These are phyloP conservation scores for Nipponacmea schrenckii DNA, from an alignment of 2,888 invertebrate genomes.

Conservation along the genomic window DNA sequence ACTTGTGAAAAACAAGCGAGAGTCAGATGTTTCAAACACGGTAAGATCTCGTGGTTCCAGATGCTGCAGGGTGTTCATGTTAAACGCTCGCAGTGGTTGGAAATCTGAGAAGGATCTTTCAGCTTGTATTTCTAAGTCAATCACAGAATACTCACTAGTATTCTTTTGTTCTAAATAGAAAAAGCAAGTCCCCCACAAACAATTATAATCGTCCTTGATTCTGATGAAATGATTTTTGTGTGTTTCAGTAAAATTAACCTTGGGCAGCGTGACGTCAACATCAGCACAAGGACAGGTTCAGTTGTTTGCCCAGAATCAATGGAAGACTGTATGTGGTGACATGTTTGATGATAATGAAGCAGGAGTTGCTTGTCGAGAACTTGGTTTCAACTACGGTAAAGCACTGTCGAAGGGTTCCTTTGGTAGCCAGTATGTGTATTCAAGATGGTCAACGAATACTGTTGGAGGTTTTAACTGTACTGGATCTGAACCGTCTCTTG, in stretches of 20 bases:
- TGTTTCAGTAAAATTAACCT: slow-evolving; percentile 42
- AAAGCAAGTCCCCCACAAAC: too few species aligned
- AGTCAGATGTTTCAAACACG: neutral
- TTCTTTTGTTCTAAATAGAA: too few species aligned
- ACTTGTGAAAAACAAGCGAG: neutral
- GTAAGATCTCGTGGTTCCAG: neutral
- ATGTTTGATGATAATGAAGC: slow-evolving; percentile 40
- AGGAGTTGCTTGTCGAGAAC: slow-evolving; percentile 40
- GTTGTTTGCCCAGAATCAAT: slow-evolving; percentile 41
- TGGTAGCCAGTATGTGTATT: slow-evolving; percentile 35
- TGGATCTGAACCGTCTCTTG: slow-evolving; percentile 41
- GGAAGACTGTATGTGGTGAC: slow-evolving; percentile 46
- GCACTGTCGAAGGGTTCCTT: slow-evolving; percentile 43
- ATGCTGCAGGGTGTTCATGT: too few species aligned
- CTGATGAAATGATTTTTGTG: neutral
- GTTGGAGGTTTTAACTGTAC: slow-evolving; percentile 69
- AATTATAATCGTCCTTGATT: neutral
- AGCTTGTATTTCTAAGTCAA: too few species aligned
- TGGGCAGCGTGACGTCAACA: slow-evolving; percentile 42
- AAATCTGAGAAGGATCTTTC: too few species aligned
- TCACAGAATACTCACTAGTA: too few species aligned
- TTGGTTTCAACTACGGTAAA: slow-evolving; percentile 44
- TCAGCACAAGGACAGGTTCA: slow-evolving; percentile 45
- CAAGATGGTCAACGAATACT: slow-evolving; percentile 23
- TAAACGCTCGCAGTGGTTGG: too few species aligned